Evolutionary conservation across 2,113 vertebrate species (phyloP), one percentile per base, ranked within the genome.

Genomic region (Montifringilla adamsi): DNA sequence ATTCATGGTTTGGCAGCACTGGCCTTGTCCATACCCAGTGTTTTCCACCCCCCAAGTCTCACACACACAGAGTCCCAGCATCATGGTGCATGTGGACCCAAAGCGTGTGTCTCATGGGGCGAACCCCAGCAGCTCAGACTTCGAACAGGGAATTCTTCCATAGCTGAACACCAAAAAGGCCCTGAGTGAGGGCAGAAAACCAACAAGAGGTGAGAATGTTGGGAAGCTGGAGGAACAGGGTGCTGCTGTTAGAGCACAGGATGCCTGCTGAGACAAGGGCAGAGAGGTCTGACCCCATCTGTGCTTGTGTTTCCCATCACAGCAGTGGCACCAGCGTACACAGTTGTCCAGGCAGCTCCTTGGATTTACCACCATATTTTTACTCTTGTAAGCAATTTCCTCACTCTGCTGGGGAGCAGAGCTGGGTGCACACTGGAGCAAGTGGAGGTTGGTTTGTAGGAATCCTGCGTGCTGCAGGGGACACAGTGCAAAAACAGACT

Each of bases 191-290:
- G 16, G 31, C 31, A 69, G 35, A 56, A 84, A 88, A 62, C 11
- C 37, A 73, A 5, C 23, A 47, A 44, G 37, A 30, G 6, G 11
- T 3, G 26, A 89, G 15, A 37, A 18, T 5, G 2, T 18, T 60
- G 47, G 66, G 21, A 94, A 85, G 66, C 22, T 9, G 22, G 28
- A 73, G 44, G 19, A 47, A 7, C 17, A 46, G 28, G 3, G 6
- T 0, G 0, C 23, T 52, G 30, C 26, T 46, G 5, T 1, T 2
- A 0, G 26, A 10, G 3, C 14, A 35, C 0, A 0, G 13, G 17
- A 33, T 58, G 13, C 18, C 66, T 60, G 24, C 47, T 5, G n/a
- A 46, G 31, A 80, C 9, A 16, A 6, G 24, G 21, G 33, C 50
- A 75, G 46, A 24, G 21, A 49, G 7, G 11, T 62, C 26, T 89